Base-by-base conservation (phyloP, 2,113 vertebrate species). In the Sylvietta virens region DNA sequence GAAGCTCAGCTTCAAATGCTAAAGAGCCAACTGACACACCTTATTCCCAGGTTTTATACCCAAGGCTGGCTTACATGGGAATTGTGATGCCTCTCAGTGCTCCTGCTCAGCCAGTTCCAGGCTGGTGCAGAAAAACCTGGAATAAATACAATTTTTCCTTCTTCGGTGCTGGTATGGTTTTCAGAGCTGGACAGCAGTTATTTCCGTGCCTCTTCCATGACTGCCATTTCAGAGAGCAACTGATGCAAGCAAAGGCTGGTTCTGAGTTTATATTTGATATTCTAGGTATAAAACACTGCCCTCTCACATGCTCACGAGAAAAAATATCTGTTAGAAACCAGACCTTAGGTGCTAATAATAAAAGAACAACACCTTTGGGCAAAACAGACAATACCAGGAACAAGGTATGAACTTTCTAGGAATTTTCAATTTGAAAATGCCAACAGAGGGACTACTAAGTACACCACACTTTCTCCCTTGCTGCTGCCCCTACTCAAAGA, bases 361-460 rank as follows among this genome's bases (percentile, higher is more conserved):
- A 69, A 65, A 48, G 4, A 64, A 11, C 66, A 76, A 66, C 40
- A 72, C 39, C 88, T 23, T 24, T 17, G 85, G 54, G 54, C 39
- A 86, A 80, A 85, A 5, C 66, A 93, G 66, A 57, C 8, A 0
- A 66, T 92, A 65, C 54, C 54, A 83, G 72, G 62, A 92, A 88
- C 24, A 61, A 40, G 42, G 86, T 39, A 2, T 81, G 54, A 95
- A 77, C 79, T 90, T 95, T 88, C 67, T 77, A 82, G 88, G 85
- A 92, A 93, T 80, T 66, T 92, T n/a, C 39, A 56, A 47, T 27
- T 57, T 90, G 67, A 71, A 94, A 93, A 90, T 19, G 45, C 74
- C 85, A 82, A 54, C 81, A 85, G 51, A 62, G 27, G 21, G 37
- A 42, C 42, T 80, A 33, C 80, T 82, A 92, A 85, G 86, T 26